Percentiles rank a stretch among this genome's conserved stretches.
Conservation (phyloP, 2,113 vertebrate species). For the Cynocephalus volans region DNA sequence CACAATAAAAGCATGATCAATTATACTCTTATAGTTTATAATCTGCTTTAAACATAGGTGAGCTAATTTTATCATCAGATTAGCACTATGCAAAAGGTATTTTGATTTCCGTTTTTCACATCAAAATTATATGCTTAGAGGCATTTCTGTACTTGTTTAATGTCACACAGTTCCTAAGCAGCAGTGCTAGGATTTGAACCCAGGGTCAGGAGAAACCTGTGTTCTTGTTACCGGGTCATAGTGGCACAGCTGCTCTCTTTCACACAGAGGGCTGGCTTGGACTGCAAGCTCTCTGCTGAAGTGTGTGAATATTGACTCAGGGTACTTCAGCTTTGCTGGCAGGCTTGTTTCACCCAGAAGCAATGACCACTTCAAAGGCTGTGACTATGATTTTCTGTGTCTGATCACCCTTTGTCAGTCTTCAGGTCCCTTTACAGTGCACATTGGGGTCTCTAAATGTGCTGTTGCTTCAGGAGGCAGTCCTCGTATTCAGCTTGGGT, state of each 20-base stretch:
- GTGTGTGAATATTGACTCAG: background rate
- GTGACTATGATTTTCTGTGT: background rate
- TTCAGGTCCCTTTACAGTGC: background rate
- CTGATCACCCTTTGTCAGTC: background rate
- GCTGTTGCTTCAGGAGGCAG: background rate
- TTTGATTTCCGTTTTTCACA: background rate
- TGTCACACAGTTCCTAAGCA: background rate
- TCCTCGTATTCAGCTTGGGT: background rate
- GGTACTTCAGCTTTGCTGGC: background rate
- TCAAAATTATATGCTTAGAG: background rate
- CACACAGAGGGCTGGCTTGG: background rate
- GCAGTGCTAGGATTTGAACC: background rate
- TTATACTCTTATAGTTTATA: background rate
- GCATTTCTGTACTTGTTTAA: too few species aligned
- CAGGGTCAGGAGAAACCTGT: too few species aligned
- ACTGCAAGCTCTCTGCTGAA: background rate
- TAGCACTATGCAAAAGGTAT: background rate
- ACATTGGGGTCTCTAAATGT: background rate
- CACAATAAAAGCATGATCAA: background rate
- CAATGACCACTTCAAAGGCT: background rate
- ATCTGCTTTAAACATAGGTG: background rate
- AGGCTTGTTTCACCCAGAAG: background rate
- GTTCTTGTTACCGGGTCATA: background rate
- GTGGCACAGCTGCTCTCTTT: too few species aligned
- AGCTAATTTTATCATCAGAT: background rate